Evolutionary conservation across 2,888 invertebrate genomes (phyloP), one percentile per base, ranked within the genome.

Genomic region (Andrena trimmerana): DNA sequence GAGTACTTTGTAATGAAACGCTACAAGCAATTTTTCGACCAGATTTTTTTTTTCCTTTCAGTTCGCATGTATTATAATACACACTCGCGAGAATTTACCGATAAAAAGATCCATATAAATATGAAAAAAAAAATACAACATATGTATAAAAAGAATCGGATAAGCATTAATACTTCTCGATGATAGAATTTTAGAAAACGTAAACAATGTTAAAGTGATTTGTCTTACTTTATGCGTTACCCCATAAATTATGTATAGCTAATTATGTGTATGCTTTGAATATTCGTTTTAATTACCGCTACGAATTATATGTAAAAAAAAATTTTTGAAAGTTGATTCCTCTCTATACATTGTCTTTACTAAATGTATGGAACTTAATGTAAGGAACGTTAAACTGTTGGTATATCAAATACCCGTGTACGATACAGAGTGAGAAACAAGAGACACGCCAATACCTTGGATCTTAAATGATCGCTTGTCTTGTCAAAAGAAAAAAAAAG

Each of bases 391-490:
- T 83, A 76, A 78, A 74, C 68, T 81, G 81, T 83, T 87, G 79
- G 83, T 78, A 84, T 82, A 80, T 81, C 77, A 68, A 70, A 85
- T 86, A 87, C 87, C 73, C 78, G 78, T 88, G 81, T 88, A 87
- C 84, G 75, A 84, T 84, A 84, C 77, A 86, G 78, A 81, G 70
- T 79, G 75, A 83, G 77, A 83, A 77, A 86, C 76, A 42, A 42
- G 42, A 79, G 81, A 83, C 83, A 89, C 89, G 88, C 89, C 87
- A 89, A 91, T 92, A 91, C 91, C 92, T 92, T 92, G 92, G 91
- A 92, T 92, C 89, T 31, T 72, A 75, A 42, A 74, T 42, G 42
- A 78, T 82, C 50, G 52, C 57, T 69, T 57, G 76, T 59, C 67
- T 63, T 68, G 50, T 73, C 68, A 63, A 52, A 27, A 10, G 10